A percentile compares a stretch with the other conserved stretches of the same genome.
Conservation (phyloP, 2,797 vertebrate species). For the Xerus rutilus region DNA sequence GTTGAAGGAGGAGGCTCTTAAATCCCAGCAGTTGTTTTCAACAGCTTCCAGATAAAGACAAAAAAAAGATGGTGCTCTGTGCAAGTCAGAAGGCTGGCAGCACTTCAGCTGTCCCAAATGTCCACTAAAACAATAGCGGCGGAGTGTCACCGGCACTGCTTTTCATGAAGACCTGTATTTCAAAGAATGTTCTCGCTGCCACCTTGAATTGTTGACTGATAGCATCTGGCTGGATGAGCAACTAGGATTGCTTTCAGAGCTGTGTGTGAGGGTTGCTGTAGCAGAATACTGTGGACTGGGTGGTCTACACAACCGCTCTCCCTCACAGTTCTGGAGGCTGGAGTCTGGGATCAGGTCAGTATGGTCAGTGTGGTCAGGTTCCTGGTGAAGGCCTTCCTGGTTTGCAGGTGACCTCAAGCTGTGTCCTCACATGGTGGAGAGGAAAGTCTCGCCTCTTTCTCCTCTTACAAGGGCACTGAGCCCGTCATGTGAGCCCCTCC, state of each 20-base stretch:
- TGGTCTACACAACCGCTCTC: neutral
- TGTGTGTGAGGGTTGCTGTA: neutral
- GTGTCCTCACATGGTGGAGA: neutral
- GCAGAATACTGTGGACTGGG: neutral
- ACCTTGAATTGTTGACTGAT: neutral
- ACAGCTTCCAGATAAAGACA: slow-evolving; percentile 58
- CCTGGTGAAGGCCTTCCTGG: neutral
- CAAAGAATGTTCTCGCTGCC: neutral
- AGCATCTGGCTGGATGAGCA: neutral
- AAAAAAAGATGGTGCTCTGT: neutral
- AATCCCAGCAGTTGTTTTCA: slow-evolving; percentile 62
- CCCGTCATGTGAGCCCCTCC: neutral
- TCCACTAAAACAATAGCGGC: neutral
- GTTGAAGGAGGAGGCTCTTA: slow-evolving; percentile 30
- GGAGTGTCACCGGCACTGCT: neutral
- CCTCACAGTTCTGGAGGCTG: neutral
- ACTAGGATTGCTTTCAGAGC: neutral
- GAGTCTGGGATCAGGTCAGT: neutral
- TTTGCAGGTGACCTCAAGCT: neutral
- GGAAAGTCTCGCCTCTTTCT: neutral
- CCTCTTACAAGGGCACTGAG: neutral
- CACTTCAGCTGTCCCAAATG: neutral
- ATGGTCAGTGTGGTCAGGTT: neutral
- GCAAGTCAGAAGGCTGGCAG: neutral
- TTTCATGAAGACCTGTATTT: slow-evolving; percentile 21